Evolutionary conservation across 2,113 vertebrate species (phyloP), one percentile per base, ranked within the genome.

Genomic region (Trematomus loennbergii): DNA sequence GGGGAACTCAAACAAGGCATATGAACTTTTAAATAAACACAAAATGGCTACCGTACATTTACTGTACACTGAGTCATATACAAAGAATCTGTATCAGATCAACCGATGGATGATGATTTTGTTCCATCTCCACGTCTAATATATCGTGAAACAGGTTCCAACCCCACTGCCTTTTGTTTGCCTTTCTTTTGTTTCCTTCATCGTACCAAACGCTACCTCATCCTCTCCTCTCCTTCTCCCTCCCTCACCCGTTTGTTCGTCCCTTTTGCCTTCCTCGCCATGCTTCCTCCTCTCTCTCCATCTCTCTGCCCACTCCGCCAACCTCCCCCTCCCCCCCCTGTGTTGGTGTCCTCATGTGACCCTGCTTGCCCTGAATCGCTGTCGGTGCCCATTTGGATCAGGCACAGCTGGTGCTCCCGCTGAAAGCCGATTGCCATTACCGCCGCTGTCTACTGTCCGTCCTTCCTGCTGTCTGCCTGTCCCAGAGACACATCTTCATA

Each of bases 301-400:
- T 78, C 75, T 60, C 74, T 81, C 72, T 49, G 78, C 83, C 70
- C 43, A 12, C 69, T 63, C 55, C 17, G 1, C 57, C 22, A 40
- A 60, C 12, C 45, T 0, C 66, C 15, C 68, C 45, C 52, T 29
- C 22, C 65, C 40, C 55, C 62, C 62, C 9, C 33, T 22, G 49
- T 66, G 78, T 69, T 69, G 9, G 72, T 91, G 89, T 93, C 92
- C 92, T 92, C 91, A 52, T 75, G 67, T 91, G 91, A 92, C 91
- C 91, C 85, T 55, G 76, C 84, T 68, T n/a, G 79, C 83, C 68
- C 84, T 87, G 82, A 85, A 79, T 83, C 49, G 55, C 79, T 75
- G 67, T 73, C 78, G 49, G 76, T 90, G 87, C 88, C 84, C 79
- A 54, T 84, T 82, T 78, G 78, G 85, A 84, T 82, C 53, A 50